Base-by-base conservation (phyloP, 2,113 vertebrate genomes). In the Paralichthys olivaceus region DNA sequence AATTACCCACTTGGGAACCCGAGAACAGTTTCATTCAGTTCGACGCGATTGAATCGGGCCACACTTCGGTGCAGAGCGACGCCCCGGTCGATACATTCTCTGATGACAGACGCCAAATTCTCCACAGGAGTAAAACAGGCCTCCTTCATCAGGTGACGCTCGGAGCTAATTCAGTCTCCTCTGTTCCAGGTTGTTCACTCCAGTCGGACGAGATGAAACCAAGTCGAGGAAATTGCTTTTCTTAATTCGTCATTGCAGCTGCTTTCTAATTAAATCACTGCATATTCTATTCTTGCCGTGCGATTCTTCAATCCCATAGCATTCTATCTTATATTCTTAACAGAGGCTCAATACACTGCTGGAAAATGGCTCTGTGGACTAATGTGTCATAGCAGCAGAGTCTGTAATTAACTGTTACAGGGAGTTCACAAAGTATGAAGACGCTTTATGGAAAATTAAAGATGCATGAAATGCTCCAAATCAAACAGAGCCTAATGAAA, bases 231-330 rank as follows among this genome's bases (percentile, higher is more conserved):
- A 86, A 79, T 71, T 59, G 83, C 74, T 58, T 58, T 23, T 65
- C 68, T 87, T 77, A 75, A 84, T 87, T 86, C 74, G 77, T 84
- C 83, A 49, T 43, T 65, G 63, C 47, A 64, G 82, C 51, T 23
- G 64, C 63, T 85, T 71, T 77, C 75, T 87, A 82, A 89, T 85
- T 78, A 82, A 88, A 87, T 84, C 77, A 60, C 66, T 51, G 79
- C 60, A 12, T 20, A 45, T 79, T 79, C 77, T 75, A 63, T 69
- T 84, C 74, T 66, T 11, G 23, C 63, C 1, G 1, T 23, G 59
- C 37, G 25, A 26, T 68, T 79, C 49, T 76, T 83, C 63, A 55
- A 49, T 63, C 23, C 29, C 53, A 71, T 29, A 54, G 55, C 7
- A 2, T 74, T 64, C 49, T n/a, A 15, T 49, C 77, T 77, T 47